Evolutionary conservation across 2,113 vertebrate genomes (phyloP).

Genomic region (Vulpes ferrilata): DNA sequence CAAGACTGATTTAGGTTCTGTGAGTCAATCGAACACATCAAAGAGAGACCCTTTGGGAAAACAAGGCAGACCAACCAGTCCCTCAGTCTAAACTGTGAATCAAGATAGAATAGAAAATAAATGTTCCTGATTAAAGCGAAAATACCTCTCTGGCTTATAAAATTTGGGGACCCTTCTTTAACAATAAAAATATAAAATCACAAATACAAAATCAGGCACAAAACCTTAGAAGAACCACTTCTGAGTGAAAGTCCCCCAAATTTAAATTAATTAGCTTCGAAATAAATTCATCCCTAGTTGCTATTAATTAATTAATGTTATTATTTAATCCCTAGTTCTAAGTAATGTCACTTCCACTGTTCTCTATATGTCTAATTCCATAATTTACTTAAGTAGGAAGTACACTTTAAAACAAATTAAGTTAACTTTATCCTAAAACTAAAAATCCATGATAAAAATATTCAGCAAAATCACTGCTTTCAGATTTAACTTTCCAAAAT

Average conservation of each 20-base stretch:
- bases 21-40: neutral
- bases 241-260: neutral
- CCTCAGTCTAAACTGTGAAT: neutral
- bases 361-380: neutral
- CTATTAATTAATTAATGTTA: neutral
- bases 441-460: neutral
- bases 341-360: neutral
- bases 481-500: neutral
- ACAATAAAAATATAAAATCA: neutral
- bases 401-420: neutral
- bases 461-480: neutral
- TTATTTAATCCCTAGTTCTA: no score
- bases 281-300: neutral
- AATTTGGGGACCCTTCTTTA: neutral
- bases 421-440: neutral
- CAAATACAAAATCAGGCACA: neutral
- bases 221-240: neutral
- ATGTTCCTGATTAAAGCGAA: neutral
- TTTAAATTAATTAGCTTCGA: neutral
- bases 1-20: constrained; percentile 5
- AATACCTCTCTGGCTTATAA: neutral
- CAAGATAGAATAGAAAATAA: neutral
- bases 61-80: neutral
- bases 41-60: neutral
- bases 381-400: neutral